phyloP scores from a whole-genome alignment of 2,888 invertebrate genomes.

The Eupithecia insigniata region DNA sequence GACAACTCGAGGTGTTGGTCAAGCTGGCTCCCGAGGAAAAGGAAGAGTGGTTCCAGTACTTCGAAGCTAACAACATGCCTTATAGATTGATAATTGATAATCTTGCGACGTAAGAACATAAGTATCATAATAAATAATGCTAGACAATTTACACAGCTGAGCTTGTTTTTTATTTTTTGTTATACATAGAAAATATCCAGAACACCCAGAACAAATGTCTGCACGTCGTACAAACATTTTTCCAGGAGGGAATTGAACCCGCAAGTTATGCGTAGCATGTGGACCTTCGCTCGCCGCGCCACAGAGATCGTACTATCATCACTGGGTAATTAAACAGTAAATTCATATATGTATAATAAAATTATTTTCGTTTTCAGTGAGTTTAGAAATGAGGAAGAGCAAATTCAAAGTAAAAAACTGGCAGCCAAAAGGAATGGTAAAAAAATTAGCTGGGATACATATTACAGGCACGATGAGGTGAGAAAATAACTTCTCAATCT shows the following conservation, averaged over 20 bases:
- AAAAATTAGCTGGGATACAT: constrained; percentile 70
- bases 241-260: too few species aligned
- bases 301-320: too few species aligned
- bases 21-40: constrained; percentile 67
- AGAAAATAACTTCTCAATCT: constrained; percentile 10
- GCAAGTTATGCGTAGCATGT: too few species aligned
- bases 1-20: constrained; percentile 66
- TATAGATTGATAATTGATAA: constrained; percentile 68
- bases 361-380: constrained; percentile 51
- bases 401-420: constrained; percentile 52
- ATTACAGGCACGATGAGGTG: constrained; percentile 68
- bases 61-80: constrained; percentile 58
- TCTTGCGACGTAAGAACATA: constrained; percentile 65
- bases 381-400: constrained; percentile 66
- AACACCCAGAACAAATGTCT: too few species aligned
- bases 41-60: constrained; percentile 66
- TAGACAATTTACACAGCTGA: too few species aligned
- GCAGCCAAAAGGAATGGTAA: constrained; percentile 57
- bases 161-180: too few species aligned
- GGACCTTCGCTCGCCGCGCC: too few species aligned
- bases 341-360: not conserved
- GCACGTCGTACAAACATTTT: too few species aligned
- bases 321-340: not conserved
- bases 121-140: too few species aligned
- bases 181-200: too few species aligned